These are phyloP conservation scores for Pseudomyrmex sp. DNA, from an alignment of 1,140 invertebrate species.

Conservation along the genomic window DNA sequence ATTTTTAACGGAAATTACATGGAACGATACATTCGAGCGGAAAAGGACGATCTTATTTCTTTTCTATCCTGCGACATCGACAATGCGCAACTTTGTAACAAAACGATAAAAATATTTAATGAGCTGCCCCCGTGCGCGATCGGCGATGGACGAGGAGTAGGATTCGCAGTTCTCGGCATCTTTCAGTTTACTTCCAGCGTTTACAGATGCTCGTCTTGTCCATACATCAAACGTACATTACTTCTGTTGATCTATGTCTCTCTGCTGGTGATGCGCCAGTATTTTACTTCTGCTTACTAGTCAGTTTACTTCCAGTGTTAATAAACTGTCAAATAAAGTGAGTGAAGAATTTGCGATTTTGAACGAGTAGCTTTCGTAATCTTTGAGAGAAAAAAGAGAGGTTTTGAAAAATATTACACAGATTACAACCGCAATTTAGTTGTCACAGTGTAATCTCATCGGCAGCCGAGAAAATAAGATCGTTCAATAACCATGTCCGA, in stretches of 20 bases:
- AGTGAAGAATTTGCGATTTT: no score
- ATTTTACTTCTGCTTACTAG: neutral
- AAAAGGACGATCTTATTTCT: conserved; percentile 35
- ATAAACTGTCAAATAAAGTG: neutral
- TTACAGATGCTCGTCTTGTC: conserved; percentile 32
- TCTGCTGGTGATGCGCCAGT: neutral
- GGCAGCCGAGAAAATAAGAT: neutral
- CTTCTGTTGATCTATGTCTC: neutral
- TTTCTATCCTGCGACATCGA: conserved; percentile 39
- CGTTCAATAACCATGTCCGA: neutral
- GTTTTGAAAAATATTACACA: neutral
- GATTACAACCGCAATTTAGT: neutral
- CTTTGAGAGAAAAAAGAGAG: neutral
- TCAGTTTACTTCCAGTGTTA: neutral
- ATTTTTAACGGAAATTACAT: conserved; percentile 42
- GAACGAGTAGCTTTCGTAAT: no score
- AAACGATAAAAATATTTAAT: conserved; percentile 49
- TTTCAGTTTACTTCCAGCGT: conserved; percentile 29
- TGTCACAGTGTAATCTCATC: neutral
- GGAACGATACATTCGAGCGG: neutral
- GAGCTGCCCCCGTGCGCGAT: conserved; percentile 16
- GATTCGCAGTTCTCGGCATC: conserved; percentile 11
- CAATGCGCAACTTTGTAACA: neutral
- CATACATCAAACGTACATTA: neutral
- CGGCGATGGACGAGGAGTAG: conserved; percentile 18